phyloP scores from a whole-genome alignment of 2,797 vertebrate species.

The Cuculus canorus region DNA sequence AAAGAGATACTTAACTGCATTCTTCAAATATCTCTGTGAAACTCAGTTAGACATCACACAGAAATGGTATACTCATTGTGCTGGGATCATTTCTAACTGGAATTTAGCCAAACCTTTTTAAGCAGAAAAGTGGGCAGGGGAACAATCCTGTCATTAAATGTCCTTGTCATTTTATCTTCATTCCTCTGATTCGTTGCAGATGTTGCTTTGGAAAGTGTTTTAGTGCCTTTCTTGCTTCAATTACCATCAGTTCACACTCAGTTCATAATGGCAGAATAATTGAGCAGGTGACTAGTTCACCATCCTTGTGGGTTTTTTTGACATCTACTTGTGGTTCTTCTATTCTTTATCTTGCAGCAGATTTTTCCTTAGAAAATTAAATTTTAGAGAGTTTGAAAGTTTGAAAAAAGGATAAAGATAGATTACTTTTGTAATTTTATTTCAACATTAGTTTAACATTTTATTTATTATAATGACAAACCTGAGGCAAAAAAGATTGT shows the following conservation, averaged over 20 bases:
- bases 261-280: constrained; percentile 47
- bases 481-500: background rate
- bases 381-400: constrained; percentile 6
- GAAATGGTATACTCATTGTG: constrained; percentile 45
- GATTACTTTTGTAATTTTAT: constrained; percentile 29
- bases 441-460: constrained; percentile 20
- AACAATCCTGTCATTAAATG: constrained; percentile 63
- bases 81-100: constrained; percentile 61
- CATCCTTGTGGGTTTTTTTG: constrained; percentile 22
- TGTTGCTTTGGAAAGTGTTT: constrained; percentile 60
- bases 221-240: constrained; percentile 50
- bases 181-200: constrained; percentile 71
- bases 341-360: constrained; percentile 7
- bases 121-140: constrained; percentile 56
- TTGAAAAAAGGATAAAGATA: constrained; percentile 11
- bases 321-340: constrained; percentile 15
- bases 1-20: constrained; percentile 70
- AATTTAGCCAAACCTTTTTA: constrained; percentile 63
- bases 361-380: constrained; percentile 30
- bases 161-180: constrained; percentile 72
- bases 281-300: constrained; percentile 5
- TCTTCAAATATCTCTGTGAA: constrained; percentile 70
- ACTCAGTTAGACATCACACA: constrained; percentile 32
- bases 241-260: constrained; percentile 60
- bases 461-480: background rate